Evolutionary conservation across 2,888 invertebrate genomes (phyloP).

Genomic region (Hydroisotoma schaefferi): DNA sequence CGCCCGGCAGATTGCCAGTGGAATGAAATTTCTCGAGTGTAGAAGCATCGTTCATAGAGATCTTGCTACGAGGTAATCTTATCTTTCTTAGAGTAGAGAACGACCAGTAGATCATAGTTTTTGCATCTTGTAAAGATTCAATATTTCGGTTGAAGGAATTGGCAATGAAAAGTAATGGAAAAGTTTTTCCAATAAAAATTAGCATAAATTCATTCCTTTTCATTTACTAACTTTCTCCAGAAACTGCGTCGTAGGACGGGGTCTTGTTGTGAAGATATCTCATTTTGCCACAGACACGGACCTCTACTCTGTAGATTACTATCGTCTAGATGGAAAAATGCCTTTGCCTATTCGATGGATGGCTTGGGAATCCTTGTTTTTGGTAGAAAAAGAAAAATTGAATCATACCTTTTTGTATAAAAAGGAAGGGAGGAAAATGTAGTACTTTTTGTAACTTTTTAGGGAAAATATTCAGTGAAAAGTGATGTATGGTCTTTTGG

Average conservation of each 20-base stretch:
- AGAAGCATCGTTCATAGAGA: slow-evolving; percentile 88
- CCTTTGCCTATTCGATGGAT: slow-evolving; percentile 85
- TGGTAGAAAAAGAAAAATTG: slow-evolving; percentile 55
- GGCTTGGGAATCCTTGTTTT: slow-evolving; percentile 78
- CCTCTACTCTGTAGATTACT: slow-evolving; percentile 74
- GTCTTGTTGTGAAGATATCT: slow-evolving; percentile 75
- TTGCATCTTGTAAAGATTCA: neutral
- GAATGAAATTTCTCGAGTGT: slow-evolving; percentile 84
- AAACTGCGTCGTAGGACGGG: slow-evolving; percentile 80
- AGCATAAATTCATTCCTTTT: slow-evolving; percentile 9
- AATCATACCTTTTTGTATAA: neutral
- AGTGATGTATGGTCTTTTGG: slow-evolving; percentile 92
- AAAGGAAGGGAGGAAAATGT: neutral
- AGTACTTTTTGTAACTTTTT: slow-evolving; percentile 41
- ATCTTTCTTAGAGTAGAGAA: neutral
- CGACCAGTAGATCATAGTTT: neutral
- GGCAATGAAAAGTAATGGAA: neutral
- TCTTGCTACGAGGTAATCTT: slow-evolving; percentile 71
- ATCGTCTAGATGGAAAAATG: slow-evolving; percentile 74
- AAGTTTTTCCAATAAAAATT: slow-evolving; percentile 5
- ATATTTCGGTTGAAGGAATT: neutral
- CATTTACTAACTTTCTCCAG: slow-evolving; percentile 60
- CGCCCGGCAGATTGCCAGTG: slow-evolving; percentile 80
- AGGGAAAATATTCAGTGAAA: slow-evolving; percentile 85
- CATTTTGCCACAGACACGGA: slow-evolving; percentile 83